Base-by-base conservation (phyloP, 2,797 vertebrate genomes). In the Sebastes matsubarae region DNA sequence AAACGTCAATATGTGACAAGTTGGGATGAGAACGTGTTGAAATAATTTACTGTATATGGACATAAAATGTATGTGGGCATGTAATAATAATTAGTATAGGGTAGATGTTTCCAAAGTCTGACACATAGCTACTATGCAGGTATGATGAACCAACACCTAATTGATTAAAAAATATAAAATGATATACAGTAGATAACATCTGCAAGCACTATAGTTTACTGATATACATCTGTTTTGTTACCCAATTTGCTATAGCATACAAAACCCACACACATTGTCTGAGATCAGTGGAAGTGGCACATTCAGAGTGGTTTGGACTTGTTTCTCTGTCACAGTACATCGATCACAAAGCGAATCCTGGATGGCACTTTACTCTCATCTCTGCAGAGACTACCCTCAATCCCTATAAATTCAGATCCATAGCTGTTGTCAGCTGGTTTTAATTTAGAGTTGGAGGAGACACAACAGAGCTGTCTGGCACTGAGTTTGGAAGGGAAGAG, bases 401-500 rank as follows among this genome's bases (percentile, higher is more conserved):
- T 36, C 68, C 63, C 54, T 52, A 84, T 80, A 76, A 69, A 84
- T 81, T 80, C 22, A 77, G 18, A 72, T 71, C 63, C 50, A 46
- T 55, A 18, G 58, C 71, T 67, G 18, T 55, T 34, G 80, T 81
- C 82, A 86, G 67, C 75, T 88, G 90, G 68, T 82, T 77, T 77
- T 73, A 46, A 86, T 91, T 90, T 85, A 27, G 38, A 72, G 12
- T 70, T 89, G 90, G 87, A 88, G 32, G 55, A 77, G n/a, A 58
- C 68, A 86, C 77, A 85, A 27, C 64, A n/a, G 54, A 79, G 68
- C 75, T 72, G 67, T 75, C 81, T 89, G 88, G 80, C 64, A 75
- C 68, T 6, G 38, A 58, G 71, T 65, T 67, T 8, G 13, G 24
- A 58, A 30, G 30, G 24, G 46, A 77, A 74, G 64, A 81, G 77